Base-by-base conservation (phyloP, 2,888 invertebrate genomes). In the Tanypteryx hageni region DNA sequence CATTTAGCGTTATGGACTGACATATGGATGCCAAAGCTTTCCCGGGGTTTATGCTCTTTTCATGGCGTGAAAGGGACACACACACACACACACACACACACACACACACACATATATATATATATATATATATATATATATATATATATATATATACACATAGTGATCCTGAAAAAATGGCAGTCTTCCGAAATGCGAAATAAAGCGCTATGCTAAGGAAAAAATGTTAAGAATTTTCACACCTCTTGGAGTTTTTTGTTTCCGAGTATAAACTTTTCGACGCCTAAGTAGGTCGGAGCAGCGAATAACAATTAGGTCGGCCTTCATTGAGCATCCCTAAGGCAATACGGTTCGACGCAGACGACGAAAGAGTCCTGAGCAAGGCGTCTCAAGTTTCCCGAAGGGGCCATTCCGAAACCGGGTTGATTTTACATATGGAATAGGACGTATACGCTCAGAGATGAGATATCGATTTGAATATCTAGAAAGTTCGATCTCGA, bases 1-100 rank as follows among this genome's bases (percentile, higher is more conserved):
- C 76, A 27, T 76, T 76, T 76, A 76, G 22, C 27, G 76, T 76
- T n/a, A 76, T 76, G 76, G 76, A 76, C 76, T 76, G 27, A 4
- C 22, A 14, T 0, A 27, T 22, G 7, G 68, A 8, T n/a, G 7
- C 22, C 1, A 11, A 27, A 11, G 76, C 27, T 27, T 76, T 27
- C 76, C 22, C 22, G 68, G 4, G 10, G 68, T 27, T 76, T 76
- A 76, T 76, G 22, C 76, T 22, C 27, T 76, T 76, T 76, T 76
- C 76, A 76, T 76, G 76, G 27, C 44, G 44, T 5, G 27, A 76
- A 76, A 76, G 22, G 76, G 76, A 76, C n/a, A n/a, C n/a, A n/a
- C n/a, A n/a, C n/a, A n/a, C n/a, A n/a, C n/a, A n/a, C n/a, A n/a
- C n/a, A n/a, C n/a, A n/a, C n/a, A n/a, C n/a, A n/a, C n/a, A n/a